These are phyloP conservation scores for Chrysochloris asiatica DNA, from an alignment of 2,113 vertebrate species.

Conservation along the genomic window DNA sequence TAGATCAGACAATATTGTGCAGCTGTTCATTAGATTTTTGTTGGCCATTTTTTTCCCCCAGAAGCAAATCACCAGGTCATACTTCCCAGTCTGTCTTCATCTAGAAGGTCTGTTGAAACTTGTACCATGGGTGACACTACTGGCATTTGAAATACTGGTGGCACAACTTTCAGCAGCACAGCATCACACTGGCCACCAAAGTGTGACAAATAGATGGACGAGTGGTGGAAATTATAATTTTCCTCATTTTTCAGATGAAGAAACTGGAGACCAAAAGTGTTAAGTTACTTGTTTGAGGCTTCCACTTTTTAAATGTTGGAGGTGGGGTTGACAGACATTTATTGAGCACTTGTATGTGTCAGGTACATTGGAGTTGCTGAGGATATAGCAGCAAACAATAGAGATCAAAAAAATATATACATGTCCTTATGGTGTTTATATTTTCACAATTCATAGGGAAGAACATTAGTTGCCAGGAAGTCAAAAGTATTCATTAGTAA, in stretches of 20 bases:
- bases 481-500: slow-evolving; percentile 23
- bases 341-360: not conserved
- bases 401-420: not conserved
- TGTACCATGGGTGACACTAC: not conserved
- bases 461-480: not conserved
- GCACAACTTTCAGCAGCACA: not conserved
- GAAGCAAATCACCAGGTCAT: not conserved
- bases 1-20: not conserved
- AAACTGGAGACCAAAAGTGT: not conserved
- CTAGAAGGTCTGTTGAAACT: not conserved
- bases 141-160: not conserved
- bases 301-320: not conserved
- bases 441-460: not conserved
- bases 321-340: not conserved
- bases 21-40: not conserved
- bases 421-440: not conserved
- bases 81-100: not conserved
- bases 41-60: not conserved
- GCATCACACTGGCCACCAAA: no score
- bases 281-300: not conserved
- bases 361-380: not conserved
- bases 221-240: no score
- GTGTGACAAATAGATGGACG: no score
- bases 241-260: no score
- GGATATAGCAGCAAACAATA: not conserved